These are phyloP conservation scores for Pachymerium ferrugineum DNA, from an alignment of 2,888 invertebrate species.

Conservation along the genomic window DNA sequence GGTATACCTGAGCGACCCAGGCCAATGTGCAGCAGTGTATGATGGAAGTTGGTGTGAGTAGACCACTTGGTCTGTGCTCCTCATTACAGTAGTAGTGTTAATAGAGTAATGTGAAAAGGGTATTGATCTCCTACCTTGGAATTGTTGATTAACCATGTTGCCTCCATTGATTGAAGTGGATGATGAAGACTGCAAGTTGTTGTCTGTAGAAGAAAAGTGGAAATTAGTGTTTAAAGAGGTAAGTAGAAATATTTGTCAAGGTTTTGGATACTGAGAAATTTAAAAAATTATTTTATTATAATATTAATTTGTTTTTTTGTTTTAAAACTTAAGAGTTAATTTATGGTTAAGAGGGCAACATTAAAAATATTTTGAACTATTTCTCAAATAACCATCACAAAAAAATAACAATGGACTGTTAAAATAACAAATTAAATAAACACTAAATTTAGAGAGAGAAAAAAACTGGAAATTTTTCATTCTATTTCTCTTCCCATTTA, in stretches of 20 bases:
- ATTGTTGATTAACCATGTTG: slow-evolving; percentile 21
- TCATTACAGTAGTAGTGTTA: neutral
- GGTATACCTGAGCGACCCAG: slow-evolving; percentile 18
- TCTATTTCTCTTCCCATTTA: too few species aligned
- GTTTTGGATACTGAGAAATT: too few species aligned
- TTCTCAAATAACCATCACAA: too few species aligned
- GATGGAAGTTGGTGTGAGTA: neutral
- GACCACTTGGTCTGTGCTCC: neutral
- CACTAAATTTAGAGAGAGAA: too few species aligned
- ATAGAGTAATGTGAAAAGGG: neutral
- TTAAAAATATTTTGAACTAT: too few species aligned
- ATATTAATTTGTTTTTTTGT: too few species aligned
- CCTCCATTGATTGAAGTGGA: slow-evolving; percentile 32
- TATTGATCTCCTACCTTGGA: neutral
- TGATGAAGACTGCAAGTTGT: slow-evolving; percentile 33
- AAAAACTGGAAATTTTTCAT: too few species aligned
- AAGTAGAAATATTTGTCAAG: slow-evolving; percentile 7
- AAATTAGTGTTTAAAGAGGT: slow-evolving; percentile 36
- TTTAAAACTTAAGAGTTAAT: too few species aligned
- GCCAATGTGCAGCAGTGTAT: slow-evolving; percentile 17
- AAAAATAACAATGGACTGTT: too few species aligned
- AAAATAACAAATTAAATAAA: too few species aligned
- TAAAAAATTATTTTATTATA: too few species aligned
- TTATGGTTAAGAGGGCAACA: too few species aligned
- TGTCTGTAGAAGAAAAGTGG: slow-evolving; percentile 37